A percentile compares a stretch with the other conserved stretches of the same genome.
Conservation (phyloP, 2,888 invertebrate species). For the Leptopterna dolabrata region DNA sequence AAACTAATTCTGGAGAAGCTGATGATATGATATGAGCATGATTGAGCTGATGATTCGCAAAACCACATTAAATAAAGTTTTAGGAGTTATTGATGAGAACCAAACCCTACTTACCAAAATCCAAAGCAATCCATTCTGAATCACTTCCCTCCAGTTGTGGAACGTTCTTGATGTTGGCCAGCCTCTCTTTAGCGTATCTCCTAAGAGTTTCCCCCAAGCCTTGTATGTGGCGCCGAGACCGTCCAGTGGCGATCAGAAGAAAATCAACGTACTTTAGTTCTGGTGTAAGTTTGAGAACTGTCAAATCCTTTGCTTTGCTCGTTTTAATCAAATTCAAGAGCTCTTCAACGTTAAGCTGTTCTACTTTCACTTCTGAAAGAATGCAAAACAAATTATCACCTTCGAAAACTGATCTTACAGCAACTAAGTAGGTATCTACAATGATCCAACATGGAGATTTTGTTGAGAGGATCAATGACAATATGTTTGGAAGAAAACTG, state of each 20-base stretch:
- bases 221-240: conserved; percentile 79
- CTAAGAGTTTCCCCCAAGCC: conserved; percentile 81
- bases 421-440: too few species aligned
- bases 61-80: too few species aligned
- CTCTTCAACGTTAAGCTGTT: conserved; percentile 91
- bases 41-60: too few species aligned
- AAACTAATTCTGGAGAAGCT: too few species aligned
- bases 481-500: too few species aligned
- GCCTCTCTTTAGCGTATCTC: conserved; percentile 81
- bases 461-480: too few species aligned
- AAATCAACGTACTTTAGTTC: conserved; percentile 85
- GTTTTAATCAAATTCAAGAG: conserved; percentile 79
- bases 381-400: too few species aligned
- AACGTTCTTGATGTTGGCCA: conserved; percentile 72
- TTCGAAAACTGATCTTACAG: too few species aligned
- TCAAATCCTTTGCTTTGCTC: conserved; percentile 84
- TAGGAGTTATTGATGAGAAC: too few species aligned
- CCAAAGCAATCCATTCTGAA: conserved; percentile 89
- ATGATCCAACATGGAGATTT: too few species aligned
- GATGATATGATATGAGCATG: too few species aligned
- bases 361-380: conserved; percentile 78
- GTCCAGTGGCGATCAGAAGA: conserved; percentile 83
- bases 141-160: conserved; percentile 83
- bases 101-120: conserved; percentile 75
- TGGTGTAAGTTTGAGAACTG: conserved; percentile 81